phyloP scores from a whole-genome alignment of 2,113 vertebrate species.

The Psettodes erumei region DNA sequence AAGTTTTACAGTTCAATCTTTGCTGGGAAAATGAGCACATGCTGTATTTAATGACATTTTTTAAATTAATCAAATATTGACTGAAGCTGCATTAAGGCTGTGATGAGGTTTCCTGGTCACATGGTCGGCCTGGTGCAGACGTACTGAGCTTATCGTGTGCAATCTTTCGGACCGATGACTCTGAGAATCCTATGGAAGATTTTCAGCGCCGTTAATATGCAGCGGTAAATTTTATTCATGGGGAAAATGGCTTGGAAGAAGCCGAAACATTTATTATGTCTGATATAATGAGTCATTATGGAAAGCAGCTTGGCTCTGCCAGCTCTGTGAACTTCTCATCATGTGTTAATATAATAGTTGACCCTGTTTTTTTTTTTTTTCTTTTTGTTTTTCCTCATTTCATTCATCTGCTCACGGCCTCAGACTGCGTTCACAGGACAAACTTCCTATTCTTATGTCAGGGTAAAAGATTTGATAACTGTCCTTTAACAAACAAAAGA shows the following conservation, averaged over 20 bases:
- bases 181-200: background rate
- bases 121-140: background rate
- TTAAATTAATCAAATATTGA: background rate
- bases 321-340: background rate
- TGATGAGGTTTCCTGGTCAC: background rate
- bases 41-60: background rate
- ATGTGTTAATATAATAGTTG: background rate
- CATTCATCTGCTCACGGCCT: background rate
- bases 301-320: background rate
- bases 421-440: too few relatives aligned
- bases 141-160: background rate
- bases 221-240: background rate
- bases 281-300: slow-evolving; percentile 18
- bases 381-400: too few relatives aligned
- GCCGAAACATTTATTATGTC: slow-evolving; percentile 18
- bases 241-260: slow-evolving; percentile 30
- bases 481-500: too few relatives aligned
- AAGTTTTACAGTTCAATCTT: too few relatives aligned
- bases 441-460: too few relatives aligned
- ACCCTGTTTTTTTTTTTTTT: too few relatives aligned
- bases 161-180: slow-evolving; percentile 17
- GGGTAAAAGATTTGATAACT: too few relatives aligned
- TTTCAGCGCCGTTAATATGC: background rate
- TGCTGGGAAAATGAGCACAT: background rate
- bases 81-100: background rate